Percentiles rank a stretch among this genome's conserved stretches.
phyloP scores from a whole-genome alignment of 2,113 vertebrate genomes.

The Hucho hucho region DNA sequence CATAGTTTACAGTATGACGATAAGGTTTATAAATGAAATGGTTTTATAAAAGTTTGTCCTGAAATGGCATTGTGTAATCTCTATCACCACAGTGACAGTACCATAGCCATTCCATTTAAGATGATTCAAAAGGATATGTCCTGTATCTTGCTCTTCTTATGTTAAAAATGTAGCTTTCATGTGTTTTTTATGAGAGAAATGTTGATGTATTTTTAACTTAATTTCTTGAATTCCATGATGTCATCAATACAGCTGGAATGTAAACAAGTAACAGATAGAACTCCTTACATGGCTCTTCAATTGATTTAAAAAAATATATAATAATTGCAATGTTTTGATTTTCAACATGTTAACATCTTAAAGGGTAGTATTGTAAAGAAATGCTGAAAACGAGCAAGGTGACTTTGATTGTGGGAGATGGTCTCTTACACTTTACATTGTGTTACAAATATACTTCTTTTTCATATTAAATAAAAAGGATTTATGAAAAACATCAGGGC shows the following conservation, averaged over 20 bases:
- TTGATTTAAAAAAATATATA: no score
- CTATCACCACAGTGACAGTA: not conserved
- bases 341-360: conserved; percentile 9
- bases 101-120: not conserved
- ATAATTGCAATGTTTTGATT: conserved; percentile 1
- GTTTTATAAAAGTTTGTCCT: no score
- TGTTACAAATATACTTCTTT: conserved; percentile 73
- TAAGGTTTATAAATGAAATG: no score
- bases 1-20: no score
- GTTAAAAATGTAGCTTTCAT: no score
- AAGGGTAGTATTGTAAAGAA: conserved; percentile 52
- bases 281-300: not conserved
- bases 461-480: conserved; percentile 74
- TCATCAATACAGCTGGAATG: not conserved
- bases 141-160: not conserved
- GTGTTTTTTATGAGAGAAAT: no score
- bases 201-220: no score
- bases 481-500: conserved; percentile 59
- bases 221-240: not conserved
- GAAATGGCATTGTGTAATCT: no score
- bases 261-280: not conserved
- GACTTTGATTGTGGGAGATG: conserved; percentile 66
- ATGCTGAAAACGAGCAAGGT: conserved; percentile 46
- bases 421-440: conserved; percentile 80
- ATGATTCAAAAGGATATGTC: not conserved